A percentile compares a stretch with the other conserved stretches of the same genome.
Evolutionary conservation across 2,797 vertebrate species (phyloP).

Genomic region (Ctenosaura bakeri): DNA sequence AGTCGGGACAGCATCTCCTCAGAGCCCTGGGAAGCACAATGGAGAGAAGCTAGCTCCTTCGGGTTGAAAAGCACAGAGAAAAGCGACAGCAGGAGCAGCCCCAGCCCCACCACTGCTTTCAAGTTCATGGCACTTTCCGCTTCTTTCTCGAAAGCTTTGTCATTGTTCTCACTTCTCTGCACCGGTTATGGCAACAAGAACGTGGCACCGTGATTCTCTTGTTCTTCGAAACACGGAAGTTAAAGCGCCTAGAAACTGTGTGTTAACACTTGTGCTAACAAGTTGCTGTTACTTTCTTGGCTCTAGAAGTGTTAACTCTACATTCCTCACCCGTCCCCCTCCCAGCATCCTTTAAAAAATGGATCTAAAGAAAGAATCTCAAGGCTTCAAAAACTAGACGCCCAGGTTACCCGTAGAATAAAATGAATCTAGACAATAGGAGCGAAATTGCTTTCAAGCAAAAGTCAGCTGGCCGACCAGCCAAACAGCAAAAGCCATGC

Average conservation of each 20-base stretch:
- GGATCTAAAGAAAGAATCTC: background rate
- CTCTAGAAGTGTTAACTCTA: background rate
- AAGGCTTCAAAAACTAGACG: too few species aligned
- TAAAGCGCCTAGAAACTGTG: conserved; percentile 19
- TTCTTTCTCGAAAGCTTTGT: conserved; percentile 17
- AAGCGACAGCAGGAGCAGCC: background rate
- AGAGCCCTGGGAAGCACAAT: background rate
- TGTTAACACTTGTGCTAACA: background rate
- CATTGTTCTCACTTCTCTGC: conserved; percentile 19
- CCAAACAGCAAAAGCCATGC: background rate
- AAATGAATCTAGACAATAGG: background rate
- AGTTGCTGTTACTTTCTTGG: conserved; percentile 23
- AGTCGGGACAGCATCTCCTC: background rate
- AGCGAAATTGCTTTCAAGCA: background rate
- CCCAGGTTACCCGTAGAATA: background rate
- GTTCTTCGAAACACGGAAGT: conserved; percentile 36
- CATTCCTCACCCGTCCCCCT: background rate
- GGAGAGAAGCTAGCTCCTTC: background rate
- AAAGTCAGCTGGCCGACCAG: background rate
- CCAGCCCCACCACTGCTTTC: background rate
- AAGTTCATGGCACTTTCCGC: conserved; percentile 33
- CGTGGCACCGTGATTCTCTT: conserved; percentile 9
- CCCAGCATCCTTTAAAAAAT: background rate
- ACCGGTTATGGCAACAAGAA: conserved; percentile 15
- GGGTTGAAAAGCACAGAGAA: background rate